Evolutionary conservation across 2,113 vertebrate species (phyloP), one percentile per base, ranked within the genome.

Genomic region (Nothoprocta perdicaria): DNA sequence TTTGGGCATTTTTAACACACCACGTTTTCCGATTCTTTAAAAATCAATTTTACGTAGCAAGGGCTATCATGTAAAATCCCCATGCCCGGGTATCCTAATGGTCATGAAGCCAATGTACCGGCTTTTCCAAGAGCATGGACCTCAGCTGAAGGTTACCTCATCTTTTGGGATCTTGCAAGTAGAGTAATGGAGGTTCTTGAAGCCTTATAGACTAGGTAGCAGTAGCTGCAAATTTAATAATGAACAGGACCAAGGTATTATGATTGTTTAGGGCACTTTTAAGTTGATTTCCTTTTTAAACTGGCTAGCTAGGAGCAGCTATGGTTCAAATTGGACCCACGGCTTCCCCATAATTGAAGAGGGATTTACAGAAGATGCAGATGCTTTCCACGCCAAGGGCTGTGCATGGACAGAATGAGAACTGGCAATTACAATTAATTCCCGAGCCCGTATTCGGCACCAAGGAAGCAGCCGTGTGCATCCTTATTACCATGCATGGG

Each of bases 201-300:
- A 80, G 82, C 55, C 80, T 87, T 26, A 48, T 27, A 33, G 48
- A 27, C 23, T 12, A 21, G 33, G 40, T 79, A 33, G 48, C 31
- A 86, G 35, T 27, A 67, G 76, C 65, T 52, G 31, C 35, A 63
- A 78, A 43, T 79, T 67, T 63, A n/a, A 71, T 76, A 22, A 31
- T 67, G 31, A 94, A 88, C 48, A 81, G 84, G 69, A 55, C 83
- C 66, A 71, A 80, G 45, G 53, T 57, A 48, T 43, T 61, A 4
- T 41, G 74, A 90, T 43, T 84, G 80, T 79, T 92, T 68, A 79
- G 58, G 77, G 86, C 67, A 73, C 77, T 68, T 88, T 95, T 75
- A 48, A 43, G 58, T 46, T 67, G 55, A 17, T 86, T 85, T 89
- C 94, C 79, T 95, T 93, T 96, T 93, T 90, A 86, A 94, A 27